phyloP scores from a whole-genome alignment of 2,888 invertebrate genomes.

The Caenorhabditis sp. region DNA sequence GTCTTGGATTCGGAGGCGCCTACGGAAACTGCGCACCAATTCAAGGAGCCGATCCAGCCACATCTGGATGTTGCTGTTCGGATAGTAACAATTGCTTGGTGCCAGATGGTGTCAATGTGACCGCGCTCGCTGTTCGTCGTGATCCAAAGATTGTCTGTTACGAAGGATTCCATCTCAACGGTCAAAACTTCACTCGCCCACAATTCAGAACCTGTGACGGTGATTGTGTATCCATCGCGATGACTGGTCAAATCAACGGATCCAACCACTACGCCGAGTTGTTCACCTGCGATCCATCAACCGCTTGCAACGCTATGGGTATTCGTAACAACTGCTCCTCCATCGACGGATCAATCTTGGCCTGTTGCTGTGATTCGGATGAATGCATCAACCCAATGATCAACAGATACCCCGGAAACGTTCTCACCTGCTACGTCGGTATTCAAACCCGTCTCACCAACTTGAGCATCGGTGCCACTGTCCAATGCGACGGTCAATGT shows the following conservation, averaged over 20 bases:
- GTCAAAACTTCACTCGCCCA: slow-evolving; percentile 25
- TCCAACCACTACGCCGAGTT: slow-evolving; percentile 30
- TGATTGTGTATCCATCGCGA: slow-evolving; percentile 47
- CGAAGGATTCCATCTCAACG: slow-evolving; percentile 49
- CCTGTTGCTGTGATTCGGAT: slow-evolving; percentile 54
- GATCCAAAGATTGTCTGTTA: slow-evolving; percentile 51
- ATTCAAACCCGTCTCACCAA: slow-evolving; percentile 17
- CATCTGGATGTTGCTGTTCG: slow-evolving; percentile 51
- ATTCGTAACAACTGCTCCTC: slow-evolving; percentile 47
- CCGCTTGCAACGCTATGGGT: slow-evolving; percentile 41
- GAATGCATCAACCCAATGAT: slow-evolving; percentile 52
- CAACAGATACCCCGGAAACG: slow-evolving; percentile 44
- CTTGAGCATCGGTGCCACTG: slow-evolving; percentile 29
- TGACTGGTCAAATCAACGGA: slow-evolving; percentile 39
- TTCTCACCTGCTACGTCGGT: slow-evolving; percentile 51
- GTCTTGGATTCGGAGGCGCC: slow-evolving; percentile 48
- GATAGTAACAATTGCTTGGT: slow-evolving; percentile 46
- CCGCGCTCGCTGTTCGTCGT: slow-evolving; percentile 31
- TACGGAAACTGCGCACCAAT: slow-evolving; percentile 47
- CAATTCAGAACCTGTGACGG: slow-evolving; percentile 48
- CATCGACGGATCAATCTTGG: slow-evolving; percentile 38
- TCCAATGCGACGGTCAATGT: slow-evolving; percentile 49
- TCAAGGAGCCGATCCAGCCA: slow-evolving; percentile 39
- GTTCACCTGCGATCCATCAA: slow-evolving; percentile 52
- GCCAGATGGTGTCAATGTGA: slow-evolving; percentile 42